Evolutionary conservation across 2,888 invertebrate genomes (phyloP), one percentile per base, ranked within the genome.

Genomic region (Mimachlamys varia): DNA sequence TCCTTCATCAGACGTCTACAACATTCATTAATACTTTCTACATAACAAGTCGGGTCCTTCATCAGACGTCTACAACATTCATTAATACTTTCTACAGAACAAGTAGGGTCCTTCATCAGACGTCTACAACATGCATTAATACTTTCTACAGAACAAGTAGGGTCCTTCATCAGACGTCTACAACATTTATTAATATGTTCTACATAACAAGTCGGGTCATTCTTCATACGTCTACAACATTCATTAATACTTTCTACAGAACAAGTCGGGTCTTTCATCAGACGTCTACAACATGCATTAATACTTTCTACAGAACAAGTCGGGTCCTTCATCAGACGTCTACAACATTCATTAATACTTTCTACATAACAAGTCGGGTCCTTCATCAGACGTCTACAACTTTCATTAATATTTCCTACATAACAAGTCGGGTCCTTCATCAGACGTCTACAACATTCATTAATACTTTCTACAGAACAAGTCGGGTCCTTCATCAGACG

Each of bases 351-450:
- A 53, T n/a, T n/a, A n/a, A n/a, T n/a, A n/a, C n/a, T n/a, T n/a
- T n/a, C n/a, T n/a, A n/a, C n/a, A n/a, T n/a, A 13, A 76, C 27
- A 76, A 76, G 15, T 76, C 76, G 0, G 76, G 76, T 12, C 76
- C 76, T 33, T 27, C 76, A 76, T 76, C 76, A 33, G 76, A 76
- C 33, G 76, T 76, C 76, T 76, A 33, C 76, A 76, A 76, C 33
- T 33, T 19, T 33, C 53, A 53, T n/a, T n/a, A n/a, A n/a, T n/a
- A n/a, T n/a, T n/a, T n/a, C n/a, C n/a, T n/a, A n/a, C n/a, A n/a
- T n/a, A 13, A 76, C 27, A 76, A 76, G 15, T 76, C 76, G 0
- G 76, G 76, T 12, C 76, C 76, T 33, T 27, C 76, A 76, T 76
- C 76, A 33, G 76, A 76, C 33, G 76, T 76, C 76, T 76, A 33